phyloP scores from a whole-genome alignment of 2,113 vertebrate species.

The Zapus hudsonius region DNA sequence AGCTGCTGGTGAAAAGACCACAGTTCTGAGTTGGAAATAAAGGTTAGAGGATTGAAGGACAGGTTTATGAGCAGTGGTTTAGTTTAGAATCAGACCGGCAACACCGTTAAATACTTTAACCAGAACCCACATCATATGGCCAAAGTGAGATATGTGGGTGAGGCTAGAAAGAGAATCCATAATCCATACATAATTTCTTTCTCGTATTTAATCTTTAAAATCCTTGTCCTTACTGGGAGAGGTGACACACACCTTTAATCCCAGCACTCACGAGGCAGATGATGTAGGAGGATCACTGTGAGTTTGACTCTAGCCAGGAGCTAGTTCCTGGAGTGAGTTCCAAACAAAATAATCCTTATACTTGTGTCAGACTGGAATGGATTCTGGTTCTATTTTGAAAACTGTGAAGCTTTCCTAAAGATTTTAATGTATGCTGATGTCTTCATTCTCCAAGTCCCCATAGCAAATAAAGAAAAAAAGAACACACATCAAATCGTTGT shows the following conservation, averaged over 20 bases:
- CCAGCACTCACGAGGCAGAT: too few relatives aligned
- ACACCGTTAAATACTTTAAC: conserved; percentile 26
- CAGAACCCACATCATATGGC: neutral
- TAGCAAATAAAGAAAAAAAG: conserved; percentile 10
- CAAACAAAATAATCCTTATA: neutral
- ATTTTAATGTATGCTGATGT: conserved; percentile 20
- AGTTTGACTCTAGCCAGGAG: too few relatives aligned
- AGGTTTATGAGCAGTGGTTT: neutral
- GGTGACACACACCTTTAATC: too few relatives aligned
- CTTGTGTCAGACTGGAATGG: neutral
- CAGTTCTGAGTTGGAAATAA: neutral
- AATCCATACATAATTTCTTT: neutral
- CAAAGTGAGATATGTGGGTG: neutral
- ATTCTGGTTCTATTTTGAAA: conserved; percentile 40
- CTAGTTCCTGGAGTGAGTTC: too few relatives aligned
- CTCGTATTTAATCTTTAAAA: conserved; percentile 1
- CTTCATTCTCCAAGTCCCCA: neutral
- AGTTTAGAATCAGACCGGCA: neutral
- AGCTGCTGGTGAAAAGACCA: neutral
- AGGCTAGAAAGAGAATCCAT: neutral
- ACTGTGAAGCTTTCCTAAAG: conserved; percentile 30
- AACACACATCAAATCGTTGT: neutral
- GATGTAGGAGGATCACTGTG: too few relatives aligned
- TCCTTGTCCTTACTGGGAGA: neutral
- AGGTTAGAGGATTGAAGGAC: neutral